A percentile compares a stretch with the other conserved stretches of the same genome.
Conservation (phyloP, 2,113 vertebrate species). For the Cercocebus atys region DNA sequence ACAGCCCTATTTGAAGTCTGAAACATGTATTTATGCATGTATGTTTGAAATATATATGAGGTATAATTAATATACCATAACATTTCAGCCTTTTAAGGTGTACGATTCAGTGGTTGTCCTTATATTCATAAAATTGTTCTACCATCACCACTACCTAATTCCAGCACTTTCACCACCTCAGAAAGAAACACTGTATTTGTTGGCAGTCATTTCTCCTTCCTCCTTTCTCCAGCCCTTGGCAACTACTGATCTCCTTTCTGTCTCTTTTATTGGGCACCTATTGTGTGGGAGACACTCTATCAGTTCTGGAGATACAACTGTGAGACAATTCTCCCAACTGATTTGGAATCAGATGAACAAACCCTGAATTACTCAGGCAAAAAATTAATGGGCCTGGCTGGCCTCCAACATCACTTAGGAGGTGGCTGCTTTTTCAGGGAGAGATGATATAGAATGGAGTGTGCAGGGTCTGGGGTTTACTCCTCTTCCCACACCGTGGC, state of each 20-base stretch:
- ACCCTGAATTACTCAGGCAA: background rate
- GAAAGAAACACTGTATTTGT: background rate
- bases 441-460: background rate
- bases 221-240: background rate
- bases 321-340: background rate
- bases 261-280: background rate
- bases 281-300: background rate
- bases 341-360: background rate
- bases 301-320: background rate
- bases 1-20: constrained; percentile 60
- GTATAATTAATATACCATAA: background rate
- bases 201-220: background rate
- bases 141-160: background rate
- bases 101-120: background rate
- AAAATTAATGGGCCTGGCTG: background rate
- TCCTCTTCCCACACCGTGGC: background rate
- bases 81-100: background rate
- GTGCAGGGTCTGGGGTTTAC: background rate
- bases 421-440: background rate
- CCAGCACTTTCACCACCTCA: background rate
- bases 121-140: background rate
- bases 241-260: background rate
- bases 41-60: background rate
- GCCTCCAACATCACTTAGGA: background rate
- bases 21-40: background rate